Percentiles rank a stretch among this genome's conserved stretches.
Evolutionary conservation across 2,888 invertebrate genomes (phyloP).

Genomic region (Diplazon laetatorius): DNA sequence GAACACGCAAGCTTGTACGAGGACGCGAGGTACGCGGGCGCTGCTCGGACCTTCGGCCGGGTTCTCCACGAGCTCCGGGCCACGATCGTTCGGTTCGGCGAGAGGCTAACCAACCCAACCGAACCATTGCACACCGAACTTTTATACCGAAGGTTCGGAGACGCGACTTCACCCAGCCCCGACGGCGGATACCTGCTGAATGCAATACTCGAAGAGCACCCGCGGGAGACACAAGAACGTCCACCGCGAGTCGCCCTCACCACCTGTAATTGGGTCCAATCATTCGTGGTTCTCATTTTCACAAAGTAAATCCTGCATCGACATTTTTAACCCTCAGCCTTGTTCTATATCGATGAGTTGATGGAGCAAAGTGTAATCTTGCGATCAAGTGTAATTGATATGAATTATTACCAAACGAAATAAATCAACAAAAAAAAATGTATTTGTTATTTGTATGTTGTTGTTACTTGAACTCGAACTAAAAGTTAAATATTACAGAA

Average conservation of each 20-base stretch:
- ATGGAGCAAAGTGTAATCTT: no score
- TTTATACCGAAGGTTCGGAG: slow-evolving; percentile 48
- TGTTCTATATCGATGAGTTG: no score
- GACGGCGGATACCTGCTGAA: slow-evolving; percentile 70
- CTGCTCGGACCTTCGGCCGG: slow-evolving; percentile 68
- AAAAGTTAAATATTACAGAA: no score
- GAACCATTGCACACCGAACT: slow-evolving; percentile 35
- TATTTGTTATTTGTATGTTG: no score
- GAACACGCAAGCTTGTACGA: slow-evolving; percentile 74
- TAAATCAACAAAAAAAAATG: no score
- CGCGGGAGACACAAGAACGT: slow-evolving; percentile 75
- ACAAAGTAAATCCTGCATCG: slow-evolving; percentile 23
- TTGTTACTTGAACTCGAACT: no score
- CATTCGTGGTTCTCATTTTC: slow-evolving; percentile 77
- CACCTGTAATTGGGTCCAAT: slow-evolving; percentile 81
- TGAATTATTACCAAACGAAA: no score
- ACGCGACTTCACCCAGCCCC: slow-evolving; percentile 51
- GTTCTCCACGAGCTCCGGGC: slow-evolving; percentile 3
- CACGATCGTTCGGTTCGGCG: background rate
- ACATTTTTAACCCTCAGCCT: background rate
- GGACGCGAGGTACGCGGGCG: slow-evolving; percentile 63
- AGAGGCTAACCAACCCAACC: slow-evolving; percentile 17
- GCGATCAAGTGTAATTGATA: no score
- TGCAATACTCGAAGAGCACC: slow-evolving; percentile 66
- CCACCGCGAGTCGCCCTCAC: slow-evolving; percentile 76